Conservation (phyloP, 2,888 invertebrate genomes). For the Rhopalosiphum nymphaeae region DNA sequence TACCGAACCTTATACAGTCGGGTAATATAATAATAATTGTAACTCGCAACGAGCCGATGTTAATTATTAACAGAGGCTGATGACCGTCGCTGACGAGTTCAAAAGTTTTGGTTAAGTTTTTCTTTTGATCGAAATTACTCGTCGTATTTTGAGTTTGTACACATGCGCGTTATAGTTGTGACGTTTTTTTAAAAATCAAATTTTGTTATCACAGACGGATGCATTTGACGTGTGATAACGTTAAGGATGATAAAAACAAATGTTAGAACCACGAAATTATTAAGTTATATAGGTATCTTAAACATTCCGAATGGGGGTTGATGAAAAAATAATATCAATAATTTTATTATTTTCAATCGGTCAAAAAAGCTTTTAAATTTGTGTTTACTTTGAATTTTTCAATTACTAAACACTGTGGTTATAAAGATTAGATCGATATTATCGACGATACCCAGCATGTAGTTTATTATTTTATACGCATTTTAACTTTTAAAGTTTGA, state of each 20-base stretch:
- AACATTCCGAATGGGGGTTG: background rate
- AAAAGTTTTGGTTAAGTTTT: background rate
- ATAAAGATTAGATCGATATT: background rate
- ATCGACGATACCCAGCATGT: background rate
- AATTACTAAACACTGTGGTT: background rate
- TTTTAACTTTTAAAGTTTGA: background rate
- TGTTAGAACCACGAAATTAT: background rate
- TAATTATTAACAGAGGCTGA: background rate
- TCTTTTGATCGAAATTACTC: background rate
- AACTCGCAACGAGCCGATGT: background rate
- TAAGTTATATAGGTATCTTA: background rate
- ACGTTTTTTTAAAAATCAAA: background rate
- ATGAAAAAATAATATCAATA: background rate
- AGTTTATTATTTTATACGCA: background rate
- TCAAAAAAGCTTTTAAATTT: background rate
- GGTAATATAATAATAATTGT: constrained; percentile 4
- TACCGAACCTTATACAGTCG: background rate
- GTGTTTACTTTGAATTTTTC: background rate
- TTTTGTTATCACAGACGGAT: background rate
- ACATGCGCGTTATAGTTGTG: background rate
- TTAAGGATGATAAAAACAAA: background rate
- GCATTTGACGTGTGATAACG: background rate
- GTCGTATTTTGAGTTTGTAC: background rate
- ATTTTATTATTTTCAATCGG: no score
- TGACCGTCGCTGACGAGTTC: background rate